Percentiles rank a stretch among this genome's conserved stretches.
Evolutionary conservation across 2,113 vertebrate genomes (phyloP).

Genomic region (Platanista minor): DNA sequence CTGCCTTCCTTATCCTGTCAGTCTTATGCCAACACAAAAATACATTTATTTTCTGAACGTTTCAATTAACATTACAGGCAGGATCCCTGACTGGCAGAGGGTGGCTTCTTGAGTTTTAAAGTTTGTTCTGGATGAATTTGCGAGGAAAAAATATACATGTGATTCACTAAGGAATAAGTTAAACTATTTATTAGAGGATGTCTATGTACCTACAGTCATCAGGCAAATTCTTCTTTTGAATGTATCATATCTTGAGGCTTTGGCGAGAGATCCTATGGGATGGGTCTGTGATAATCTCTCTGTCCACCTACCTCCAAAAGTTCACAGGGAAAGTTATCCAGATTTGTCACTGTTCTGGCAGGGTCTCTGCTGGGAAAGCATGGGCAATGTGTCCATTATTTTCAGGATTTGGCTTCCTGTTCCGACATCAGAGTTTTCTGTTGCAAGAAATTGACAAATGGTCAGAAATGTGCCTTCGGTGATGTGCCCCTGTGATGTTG

Average conservation of each 20-base stretch:
- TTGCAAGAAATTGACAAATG: slow-evolving; percentile 36
- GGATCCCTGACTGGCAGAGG: neutral
- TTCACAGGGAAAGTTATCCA: neutral
- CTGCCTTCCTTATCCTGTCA: neutral
- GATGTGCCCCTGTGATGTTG: neutral
- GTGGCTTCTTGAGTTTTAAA: neutral
- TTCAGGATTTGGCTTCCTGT: neutral
- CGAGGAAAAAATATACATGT: neutral
- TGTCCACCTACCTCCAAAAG: neutral
- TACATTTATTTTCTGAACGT: slow-evolving; percentile 38
- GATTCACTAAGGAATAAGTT: neutral
- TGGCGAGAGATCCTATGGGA: neutral
- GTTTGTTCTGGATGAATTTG: neutral
- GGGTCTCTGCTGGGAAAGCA: neutral
- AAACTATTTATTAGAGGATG: neutral
- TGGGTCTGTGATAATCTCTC: neutral
- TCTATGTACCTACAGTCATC: neutral
- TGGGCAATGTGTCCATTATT: neutral
- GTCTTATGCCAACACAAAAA: neutral
- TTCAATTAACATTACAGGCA: neutral
- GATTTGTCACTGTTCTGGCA: neutral
- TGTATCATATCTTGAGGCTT: neutral
- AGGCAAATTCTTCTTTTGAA: neutral
- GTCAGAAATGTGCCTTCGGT: neutral
- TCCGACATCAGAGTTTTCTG: slow-evolving; percentile 24